A percentile compares a stretch with the other conserved stretches of the same genome.
Conservation (phyloP, 2,797 vertebrate species). For the Sebastes taczanowskii region DNA sequence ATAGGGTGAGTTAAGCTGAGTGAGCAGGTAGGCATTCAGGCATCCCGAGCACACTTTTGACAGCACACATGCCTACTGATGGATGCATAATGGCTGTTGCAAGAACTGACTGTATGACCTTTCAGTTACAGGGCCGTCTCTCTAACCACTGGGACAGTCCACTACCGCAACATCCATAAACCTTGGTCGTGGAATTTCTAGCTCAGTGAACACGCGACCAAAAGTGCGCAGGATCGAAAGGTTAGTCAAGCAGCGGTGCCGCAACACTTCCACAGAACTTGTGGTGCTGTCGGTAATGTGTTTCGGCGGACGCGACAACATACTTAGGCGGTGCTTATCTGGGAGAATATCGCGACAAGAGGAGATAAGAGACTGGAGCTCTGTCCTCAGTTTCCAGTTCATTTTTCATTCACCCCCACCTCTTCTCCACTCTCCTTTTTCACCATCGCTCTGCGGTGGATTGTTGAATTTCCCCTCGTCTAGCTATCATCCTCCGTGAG, state of each 20-base stretch:
- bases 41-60: slow-evolving; percentile 23
- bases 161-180: slow-evolving; percentile 40
- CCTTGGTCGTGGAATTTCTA: slow-evolving; percentile 43
- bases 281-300: slow-evolving; percentile 46
- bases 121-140: slow-evolving; percentile 38
- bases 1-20: slow-evolving; percentile 28
- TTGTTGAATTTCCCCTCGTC: slow-evolving; percentile 71
- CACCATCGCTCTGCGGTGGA: slow-evolving; percentile 47
- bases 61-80: slow-evolving; percentile 56
- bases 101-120: slow-evolving; percentile 47
- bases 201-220: slow-evolving; percentile 37
- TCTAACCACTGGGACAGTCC: slow-evolving; percentile 27
- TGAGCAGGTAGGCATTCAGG: slow-evolving; percentile 41
- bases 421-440: slow-evolving; percentile 34
- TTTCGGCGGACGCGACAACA: slow-evolving; percentile 65
- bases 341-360: slow-evolving; percentile 58
- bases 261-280: slow-evolving; percentile 32
- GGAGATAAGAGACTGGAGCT: slow-evolving; percentile 69
- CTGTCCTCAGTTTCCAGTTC: slow-evolving; percentile 69
- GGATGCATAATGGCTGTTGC: slow-evolving; percentile 54
- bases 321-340: slow-evolving; percentile 66
- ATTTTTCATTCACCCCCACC: slow-evolving; percentile 57
- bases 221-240: slow-evolving; percentile 46
- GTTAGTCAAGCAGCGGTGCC: slow-evolving; percentile 27
- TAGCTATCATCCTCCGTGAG: slow-evolving; percentile 74